Evolutionary conservation across 2,113 vertebrate genomes (phyloP).

Genomic region (Oryzias javanicus): DNA sequence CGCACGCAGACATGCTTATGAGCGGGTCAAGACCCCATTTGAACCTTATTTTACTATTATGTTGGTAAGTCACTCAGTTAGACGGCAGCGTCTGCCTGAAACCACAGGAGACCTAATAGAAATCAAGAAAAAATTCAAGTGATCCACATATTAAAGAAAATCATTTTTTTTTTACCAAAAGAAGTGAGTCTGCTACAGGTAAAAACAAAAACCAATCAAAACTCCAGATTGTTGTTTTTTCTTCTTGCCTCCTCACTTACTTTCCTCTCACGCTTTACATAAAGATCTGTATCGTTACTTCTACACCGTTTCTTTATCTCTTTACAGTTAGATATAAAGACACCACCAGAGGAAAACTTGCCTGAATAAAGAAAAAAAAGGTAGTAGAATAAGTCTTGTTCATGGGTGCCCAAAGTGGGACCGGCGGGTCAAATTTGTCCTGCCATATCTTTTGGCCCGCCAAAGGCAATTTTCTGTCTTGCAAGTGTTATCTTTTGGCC

Average conservation of each 20-base stretch:
- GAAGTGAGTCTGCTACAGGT: constrained; percentile 40
- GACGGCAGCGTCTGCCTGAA: constrained; percentile 24
- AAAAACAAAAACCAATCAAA: constrained; percentile 64
- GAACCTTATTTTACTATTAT: constrained; percentile 59
- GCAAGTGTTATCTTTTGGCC: too few relatives aligned
- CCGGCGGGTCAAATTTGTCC: too few relatives aligned
- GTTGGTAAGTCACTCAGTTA: constrained; percentile 47
- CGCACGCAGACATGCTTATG: constrained; percentile 48
- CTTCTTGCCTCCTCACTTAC: constrained; percentile 66
- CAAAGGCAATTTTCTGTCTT: too few relatives aligned
- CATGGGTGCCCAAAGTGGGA: too few relatives aligned
- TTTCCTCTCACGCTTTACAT: constrained; percentile 56
- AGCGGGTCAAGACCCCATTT: constrained; percentile 54
- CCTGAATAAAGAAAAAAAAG: too few relatives aligned
- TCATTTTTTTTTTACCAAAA: constrained; percentile 15
- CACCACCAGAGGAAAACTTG: too few relatives aligned
- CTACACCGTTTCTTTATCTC: constrained; percentile 15
- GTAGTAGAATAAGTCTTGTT: too few relatives aligned
- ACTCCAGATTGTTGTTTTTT: constrained; percentile 58
- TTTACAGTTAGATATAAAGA: not conserved
- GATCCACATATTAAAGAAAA: too few relatives aligned
- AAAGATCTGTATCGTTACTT: constrained; percentile 64
- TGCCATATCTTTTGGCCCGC: too few relatives aligned
- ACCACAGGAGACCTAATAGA: constrained; percentile 9
- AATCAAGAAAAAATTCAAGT: constrained; percentile 1